Evolutionary conservation across 2,113 vertebrate genomes (phyloP).

Genomic region (Ginglymostoma cirratum): DNA sequence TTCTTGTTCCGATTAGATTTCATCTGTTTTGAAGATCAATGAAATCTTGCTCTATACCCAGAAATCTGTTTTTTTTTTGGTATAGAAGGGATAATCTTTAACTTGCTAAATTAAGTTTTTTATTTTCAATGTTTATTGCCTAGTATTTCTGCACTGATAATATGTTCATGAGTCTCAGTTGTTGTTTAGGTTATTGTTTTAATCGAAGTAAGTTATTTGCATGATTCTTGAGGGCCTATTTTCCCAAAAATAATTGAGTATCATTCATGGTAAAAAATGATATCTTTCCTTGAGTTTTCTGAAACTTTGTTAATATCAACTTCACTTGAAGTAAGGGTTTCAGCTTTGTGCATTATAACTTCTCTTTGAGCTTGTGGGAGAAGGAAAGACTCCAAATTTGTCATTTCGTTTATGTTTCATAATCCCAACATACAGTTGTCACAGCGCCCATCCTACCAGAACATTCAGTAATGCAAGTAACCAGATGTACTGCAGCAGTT

Average conservation of each 20-base stretch:
- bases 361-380: not conserved
- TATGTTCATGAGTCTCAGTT: not conserved
- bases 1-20: not conserved
- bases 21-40: not conserved
- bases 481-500: not conserved
- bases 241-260: not conserved
- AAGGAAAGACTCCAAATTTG: not conserved
- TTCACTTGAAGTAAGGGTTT: not conserved
- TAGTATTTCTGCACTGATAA: not conserved
- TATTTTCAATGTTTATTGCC: not conserved
- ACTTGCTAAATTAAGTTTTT: not conserved
- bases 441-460: not conserved
- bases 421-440: not conserved
- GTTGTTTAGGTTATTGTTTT: not conserved
- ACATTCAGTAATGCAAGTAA: not conserved
- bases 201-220: not conserved
- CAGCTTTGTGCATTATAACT: slow-evolving; percentile 2
- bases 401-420: not conserved
- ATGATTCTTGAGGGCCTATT: not conserved
- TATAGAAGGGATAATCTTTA: not conserved
- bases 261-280: not conserved
- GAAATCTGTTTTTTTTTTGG: not conserved
- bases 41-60: not conserved
- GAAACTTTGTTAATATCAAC: not conserved
- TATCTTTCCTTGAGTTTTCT: not conserved